Evolutionary conservation across 2,888 invertebrate species (phyloP).

Genomic region (Calameuta filiformis): DNA sequence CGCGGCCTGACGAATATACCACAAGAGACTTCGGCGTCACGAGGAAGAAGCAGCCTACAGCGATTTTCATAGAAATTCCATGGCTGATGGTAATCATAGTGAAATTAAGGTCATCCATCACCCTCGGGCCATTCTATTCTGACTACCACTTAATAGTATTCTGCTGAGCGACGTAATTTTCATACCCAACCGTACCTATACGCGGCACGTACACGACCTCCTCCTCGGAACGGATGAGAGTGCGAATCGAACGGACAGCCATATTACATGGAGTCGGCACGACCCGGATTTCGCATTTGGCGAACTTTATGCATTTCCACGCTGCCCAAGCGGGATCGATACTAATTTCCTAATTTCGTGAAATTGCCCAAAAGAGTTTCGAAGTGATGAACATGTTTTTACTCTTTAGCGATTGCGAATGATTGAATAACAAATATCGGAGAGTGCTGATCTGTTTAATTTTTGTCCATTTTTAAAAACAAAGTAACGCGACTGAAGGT

Average conservation of each 20-base stretch:
- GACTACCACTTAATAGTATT: conserved; percentile 53
- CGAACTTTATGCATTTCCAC: background rate
- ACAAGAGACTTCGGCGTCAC: conserved; percentile 22
- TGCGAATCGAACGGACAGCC: background rate
- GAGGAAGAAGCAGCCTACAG: conserved; percentile 41
- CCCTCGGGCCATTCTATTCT: conserved; percentile 35
- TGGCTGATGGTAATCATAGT: conserved; percentile 52
- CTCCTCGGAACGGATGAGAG: background rate
- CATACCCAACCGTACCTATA: conserved; percentile 16
- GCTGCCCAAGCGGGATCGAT: background rate
- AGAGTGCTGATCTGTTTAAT: background rate
- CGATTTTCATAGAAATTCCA: conserved; percentile 56
- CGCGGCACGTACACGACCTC: background rate
- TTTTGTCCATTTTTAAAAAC: background rate
- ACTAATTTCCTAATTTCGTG: background rate
- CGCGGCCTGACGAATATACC: background rate
- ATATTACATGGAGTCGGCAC: background rate
- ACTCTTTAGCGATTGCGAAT: background rate
- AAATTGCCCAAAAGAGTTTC: background rate
- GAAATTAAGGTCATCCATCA: conserved; percentile 60
- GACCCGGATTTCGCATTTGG: background rate
- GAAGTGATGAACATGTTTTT: background rate
- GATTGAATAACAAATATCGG: background rate
- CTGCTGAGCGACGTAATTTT: conserved; percentile 53
- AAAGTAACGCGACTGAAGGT: background rate